These are phyloP conservation scores for Orthonychiurus folsomi DNA, from an alignment of 2,888 invertebrate species.

Conservation along the genomic window DNA sequence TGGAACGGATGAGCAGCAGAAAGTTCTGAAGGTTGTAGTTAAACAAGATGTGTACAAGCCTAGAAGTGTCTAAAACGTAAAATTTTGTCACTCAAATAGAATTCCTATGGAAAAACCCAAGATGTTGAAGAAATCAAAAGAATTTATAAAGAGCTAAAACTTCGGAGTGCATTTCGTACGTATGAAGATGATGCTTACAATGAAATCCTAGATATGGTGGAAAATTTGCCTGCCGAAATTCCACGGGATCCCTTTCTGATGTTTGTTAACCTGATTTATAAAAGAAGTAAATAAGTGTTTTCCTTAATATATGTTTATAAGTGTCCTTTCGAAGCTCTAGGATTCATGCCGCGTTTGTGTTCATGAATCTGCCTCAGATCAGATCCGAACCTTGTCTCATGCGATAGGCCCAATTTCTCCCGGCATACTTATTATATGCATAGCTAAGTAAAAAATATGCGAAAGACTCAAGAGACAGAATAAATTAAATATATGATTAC, in stretches of 20 bases:
- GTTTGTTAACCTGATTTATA: constrained; percentile 6
- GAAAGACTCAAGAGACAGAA: too few relatives aligned
- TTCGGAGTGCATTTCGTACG: neutral
- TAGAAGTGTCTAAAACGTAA: too few relatives aligned
- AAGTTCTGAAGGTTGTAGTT: constrained; percentile 54
- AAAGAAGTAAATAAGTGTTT: neutral
- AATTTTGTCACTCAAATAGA: too few relatives aligned
- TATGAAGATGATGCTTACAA: constrained; percentile 1
- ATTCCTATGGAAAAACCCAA: neutral
- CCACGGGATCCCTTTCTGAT: neutral
- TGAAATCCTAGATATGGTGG: neutral
- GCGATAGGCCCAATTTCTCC: neutral
- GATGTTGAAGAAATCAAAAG: neutral
- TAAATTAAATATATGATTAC: too few relatives aligned
- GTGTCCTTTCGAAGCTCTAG: too few relatives aligned
- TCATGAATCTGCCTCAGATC: too few relatives aligned
- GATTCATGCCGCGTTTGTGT: neutral
- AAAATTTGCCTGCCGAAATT: neutral
- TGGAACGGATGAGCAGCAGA: constrained; percentile 59
- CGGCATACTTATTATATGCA: neutral
- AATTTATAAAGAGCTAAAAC: neutral
- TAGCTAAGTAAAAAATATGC: too few relatives aligned
- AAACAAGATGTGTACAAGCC: neutral
- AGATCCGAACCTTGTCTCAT: too few relatives aligned
- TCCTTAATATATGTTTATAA: neutral